Conservation (phyloP, 2,113 vertebrate species). For the Prionailurus viverrinus region DNA sequence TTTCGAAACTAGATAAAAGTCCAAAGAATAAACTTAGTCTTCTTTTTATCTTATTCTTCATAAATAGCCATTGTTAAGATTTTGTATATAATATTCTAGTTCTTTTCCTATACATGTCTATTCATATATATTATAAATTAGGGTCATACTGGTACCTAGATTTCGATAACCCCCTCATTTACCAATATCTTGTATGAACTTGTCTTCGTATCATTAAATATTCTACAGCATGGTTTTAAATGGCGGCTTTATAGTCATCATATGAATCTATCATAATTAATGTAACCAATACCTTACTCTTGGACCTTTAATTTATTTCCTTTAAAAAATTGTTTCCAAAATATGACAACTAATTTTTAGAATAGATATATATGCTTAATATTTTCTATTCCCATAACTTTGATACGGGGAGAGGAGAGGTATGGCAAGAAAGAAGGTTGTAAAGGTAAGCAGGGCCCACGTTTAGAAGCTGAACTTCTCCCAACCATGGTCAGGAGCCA, state of each 20-base stretch:
- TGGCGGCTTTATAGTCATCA: not conserved
- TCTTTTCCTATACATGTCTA: not conserved
- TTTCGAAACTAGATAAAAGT: not conserved
- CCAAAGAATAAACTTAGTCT: not conserved
- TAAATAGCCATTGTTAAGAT: not conserved
- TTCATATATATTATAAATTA: not conserved
- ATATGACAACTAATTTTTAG: not conserved
- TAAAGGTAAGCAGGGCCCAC: not conserved
- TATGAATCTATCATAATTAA: not conserved
- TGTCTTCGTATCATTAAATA: not conserved
- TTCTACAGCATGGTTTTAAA: not conserved
- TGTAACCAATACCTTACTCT: not conserved
- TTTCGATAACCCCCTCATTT: not conserved
- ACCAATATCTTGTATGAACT: not conserved
- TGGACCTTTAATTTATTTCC: not conserved
- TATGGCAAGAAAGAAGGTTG: not conserved
- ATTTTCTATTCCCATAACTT: not conserved
- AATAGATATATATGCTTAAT: not conserved
- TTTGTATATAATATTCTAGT: not conserved
- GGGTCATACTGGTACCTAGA: not conserved
- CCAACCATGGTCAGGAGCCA: not conserved
- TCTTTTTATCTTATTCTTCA: not conserved
- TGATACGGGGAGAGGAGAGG: not conserved
- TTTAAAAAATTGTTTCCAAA: not conserved
- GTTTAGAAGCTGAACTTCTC: not conserved